phyloP scores from a whole-genome alignment of 2,888 invertebrate species.

The Orchesella flavescens region DNA sequence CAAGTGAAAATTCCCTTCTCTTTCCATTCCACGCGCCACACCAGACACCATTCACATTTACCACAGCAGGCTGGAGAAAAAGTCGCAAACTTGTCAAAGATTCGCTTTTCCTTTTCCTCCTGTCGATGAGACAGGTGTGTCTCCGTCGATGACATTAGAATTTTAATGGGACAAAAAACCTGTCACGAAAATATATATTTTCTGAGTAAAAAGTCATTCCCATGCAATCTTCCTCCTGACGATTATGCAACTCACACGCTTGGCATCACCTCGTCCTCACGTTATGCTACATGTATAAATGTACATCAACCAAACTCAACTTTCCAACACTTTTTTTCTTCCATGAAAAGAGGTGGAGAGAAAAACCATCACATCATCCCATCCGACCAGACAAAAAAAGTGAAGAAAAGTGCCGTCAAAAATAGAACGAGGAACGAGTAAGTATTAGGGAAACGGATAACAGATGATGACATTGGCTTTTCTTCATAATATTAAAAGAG shows the following conservation, averaged over 20 bases:
- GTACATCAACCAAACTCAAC: neutral
- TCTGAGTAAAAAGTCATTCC: constrained; percentile 37
- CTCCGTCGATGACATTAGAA: constrained; percentile 58
- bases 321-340: neutral
- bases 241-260: constrained; percentile 60
- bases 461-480: constrained; percentile 3
- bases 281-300: neutral
- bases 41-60: too few relatives aligned
- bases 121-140: constrained; percentile 51
- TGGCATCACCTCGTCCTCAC: constrained; percentile 6
- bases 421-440: neutral
- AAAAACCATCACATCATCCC: neutral
- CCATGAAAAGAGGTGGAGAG: too few relatives aligned
- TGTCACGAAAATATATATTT: constrained; percentile 45
- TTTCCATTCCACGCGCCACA: too few relatives aligned
- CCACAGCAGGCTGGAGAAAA: too few relatives aligned
- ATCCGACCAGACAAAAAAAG: neutral
- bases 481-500: too few relatives aligned
- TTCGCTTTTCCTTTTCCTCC: constrained; percentile 8
- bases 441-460: constrained; percentile 2
- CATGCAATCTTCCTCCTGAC: constrained; percentile 42
- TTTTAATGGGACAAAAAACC: constrained; percentile 58
- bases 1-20: constrained; percentile 18
- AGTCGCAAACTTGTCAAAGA: constrained; percentile 50
- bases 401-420: neutral